Evolutionary conservation across 2,888 invertebrate genomes (phyloP).

Genomic region (Matsumyia berberina): DNA sequence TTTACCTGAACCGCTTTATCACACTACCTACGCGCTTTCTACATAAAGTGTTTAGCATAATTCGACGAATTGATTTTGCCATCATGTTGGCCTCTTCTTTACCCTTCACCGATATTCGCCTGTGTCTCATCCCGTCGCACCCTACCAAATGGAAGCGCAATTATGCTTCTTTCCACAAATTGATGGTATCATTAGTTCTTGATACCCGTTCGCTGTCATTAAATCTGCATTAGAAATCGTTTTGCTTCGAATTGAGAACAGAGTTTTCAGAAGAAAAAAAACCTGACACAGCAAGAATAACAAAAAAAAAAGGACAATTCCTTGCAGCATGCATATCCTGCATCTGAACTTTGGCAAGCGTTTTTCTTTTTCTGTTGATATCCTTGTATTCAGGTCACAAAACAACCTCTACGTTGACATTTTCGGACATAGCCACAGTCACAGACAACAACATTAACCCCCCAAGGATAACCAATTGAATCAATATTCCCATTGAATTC

Average conservation of each 20-base stretch:
- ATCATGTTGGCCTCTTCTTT: constrained; percentile 5
- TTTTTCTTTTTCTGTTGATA: neutral
- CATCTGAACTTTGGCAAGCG: constrained; percentile 50
- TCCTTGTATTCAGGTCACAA: constrained; percentile 24
- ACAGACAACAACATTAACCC: constrained; percentile 7
- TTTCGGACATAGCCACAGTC: constrained; percentile 4
- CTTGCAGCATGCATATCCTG: constrained; percentile 34
- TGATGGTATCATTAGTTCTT: constrained; percentile 65
- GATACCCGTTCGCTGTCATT: constrained; percentile 64
- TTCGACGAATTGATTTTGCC: constrained; percentile 39
- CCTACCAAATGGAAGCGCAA: constrained; percentile 31
- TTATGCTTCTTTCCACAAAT: constrained; percentile 31
- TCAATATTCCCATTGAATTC: constrained; percentile 48
- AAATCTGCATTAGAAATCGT: constrained; percentile 74
- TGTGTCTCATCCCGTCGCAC: too few relatives aligned
- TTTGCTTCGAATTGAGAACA: constrained; percentile 58
- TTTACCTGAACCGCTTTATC: constrained; percentile 21
- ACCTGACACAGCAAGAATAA: too few relatives aligned
- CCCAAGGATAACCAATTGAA: constrained; percentile 53
- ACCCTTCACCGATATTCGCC: neutral
- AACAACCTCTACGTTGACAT: neutral
- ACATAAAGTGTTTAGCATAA: constrained; percentile 29
- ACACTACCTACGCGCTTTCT: constrained; percentile 6
- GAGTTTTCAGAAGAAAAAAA: too few relatives aligned
- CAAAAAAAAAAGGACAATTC: neutral